A percentile compares a stretch with the other conserved stretches of the same genome.
These are phyloP conservation scores for Poeciliopsis turneri DNA, from an alignment of 2,797 vertebrate species.

Conservation along the genomic window DNA sequence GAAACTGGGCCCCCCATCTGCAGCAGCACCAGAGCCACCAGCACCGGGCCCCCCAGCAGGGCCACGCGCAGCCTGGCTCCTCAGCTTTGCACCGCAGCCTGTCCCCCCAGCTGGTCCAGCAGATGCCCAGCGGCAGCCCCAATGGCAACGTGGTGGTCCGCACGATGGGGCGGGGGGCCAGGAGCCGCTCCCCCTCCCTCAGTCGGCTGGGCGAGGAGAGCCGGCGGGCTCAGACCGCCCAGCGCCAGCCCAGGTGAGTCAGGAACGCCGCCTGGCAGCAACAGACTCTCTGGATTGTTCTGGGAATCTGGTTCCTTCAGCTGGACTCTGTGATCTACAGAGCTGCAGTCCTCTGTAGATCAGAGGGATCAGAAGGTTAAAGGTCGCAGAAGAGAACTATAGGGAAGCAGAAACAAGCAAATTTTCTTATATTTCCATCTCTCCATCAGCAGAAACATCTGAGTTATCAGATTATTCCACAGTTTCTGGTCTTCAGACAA, in stretches of 20 bases:
- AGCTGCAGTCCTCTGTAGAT: not conserved
- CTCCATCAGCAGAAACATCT: not conserved
- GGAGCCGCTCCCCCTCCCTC: slow-evolving; percentile 92
- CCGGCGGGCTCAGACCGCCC: slow-evolving; percentile 45
- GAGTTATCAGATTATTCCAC: not conserved
- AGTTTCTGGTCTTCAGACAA: not conserved
- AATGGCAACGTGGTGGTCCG: slow-evolving; percentile 87
- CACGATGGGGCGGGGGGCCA: slow-evolving; percentile 86
- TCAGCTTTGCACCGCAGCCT: slow-evolving; percentile 90
- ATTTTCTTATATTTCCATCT: not conserved
- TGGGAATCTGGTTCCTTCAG: no score
- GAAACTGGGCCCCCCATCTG: slow-evolving; percentile 57
- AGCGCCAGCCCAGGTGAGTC: slow-evolving; percentile 70
- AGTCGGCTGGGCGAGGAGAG: slow-evolving; percentile 90
- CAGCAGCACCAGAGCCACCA: slow-evolving; percentile 64
- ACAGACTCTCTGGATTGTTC: not conserved
- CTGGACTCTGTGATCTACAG: no score
- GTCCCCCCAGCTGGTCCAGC: slow-evolving; percentile 92
- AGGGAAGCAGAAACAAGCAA: not conserved
- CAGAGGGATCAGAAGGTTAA: not conserved
- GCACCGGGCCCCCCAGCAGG: slow-evolving; percentile 74
- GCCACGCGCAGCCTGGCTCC: slow-evolving; percentile 77
- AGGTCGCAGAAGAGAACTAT: not conserved
- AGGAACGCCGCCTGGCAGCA: not conserved
- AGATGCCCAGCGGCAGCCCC: slow-evolving; percentile 87